Base-by-base conservation (phyloP, 2,797 vertebrate genomes). In the Halcyon chelicuti region DNA sequence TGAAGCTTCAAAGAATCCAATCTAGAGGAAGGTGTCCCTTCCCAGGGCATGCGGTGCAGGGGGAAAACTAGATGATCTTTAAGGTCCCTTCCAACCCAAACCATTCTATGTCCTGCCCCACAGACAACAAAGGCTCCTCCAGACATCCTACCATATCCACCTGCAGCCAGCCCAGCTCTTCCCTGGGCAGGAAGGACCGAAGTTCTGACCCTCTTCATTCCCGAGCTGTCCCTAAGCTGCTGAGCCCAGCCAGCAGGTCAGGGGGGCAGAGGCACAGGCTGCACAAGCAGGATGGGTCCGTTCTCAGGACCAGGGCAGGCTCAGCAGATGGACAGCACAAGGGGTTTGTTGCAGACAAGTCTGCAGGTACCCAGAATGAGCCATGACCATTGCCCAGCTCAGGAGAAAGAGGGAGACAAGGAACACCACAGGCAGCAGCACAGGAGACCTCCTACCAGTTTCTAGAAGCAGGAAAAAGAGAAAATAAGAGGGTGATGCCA, bases 291-390 rank as follows among this genome's bases (percentile, higher is more conserved):
- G 21, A 47, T 3, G 14, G 33, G 39, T 31, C 54, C 33, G 61
- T 8, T 26, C 72, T n/a, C 39, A 31, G 52, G 21, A 19, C 17
- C 0, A 0, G 28, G 44, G 29, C 58, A 33, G 0, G 0, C 12
- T 5, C 0, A 1, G 52, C 58, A 55, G 17, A 49, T 0, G 2
- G 7, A 31, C 46, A 31, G 51, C 42, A 40, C 1, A 1, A 42
- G 35, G 26, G 3, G 46, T 44, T 14, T 15, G 46, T 23, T 49
- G 70, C 65, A 65, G 52, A 21, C 19, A 28, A 14, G 23, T 17
- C 47, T 33, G 23, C 49, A 44, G 39, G 42, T 55, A 51, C 11
- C 66, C 49, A 77, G 66, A 72, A 18, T 16, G 47, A 90, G 49
- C 49, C 44, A 44, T 6, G 65, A 54, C 8, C 29, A 35, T 0